phyloP scores from a whole-genome alignment of 2,113 vertebrate species.

The Felis catus region DNA sequence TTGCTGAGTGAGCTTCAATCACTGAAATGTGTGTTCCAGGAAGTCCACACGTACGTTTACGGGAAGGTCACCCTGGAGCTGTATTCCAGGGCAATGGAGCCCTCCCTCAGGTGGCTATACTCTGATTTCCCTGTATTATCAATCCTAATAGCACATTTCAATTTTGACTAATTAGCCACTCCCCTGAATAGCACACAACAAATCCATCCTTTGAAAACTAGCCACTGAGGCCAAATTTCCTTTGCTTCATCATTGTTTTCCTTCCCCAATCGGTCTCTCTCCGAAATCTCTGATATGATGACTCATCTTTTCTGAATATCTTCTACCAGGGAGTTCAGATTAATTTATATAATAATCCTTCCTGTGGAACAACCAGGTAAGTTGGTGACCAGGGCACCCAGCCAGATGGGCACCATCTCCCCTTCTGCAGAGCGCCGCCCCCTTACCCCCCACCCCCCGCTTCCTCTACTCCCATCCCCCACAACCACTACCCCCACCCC shows the following conservation, averaged over 20 bases:
- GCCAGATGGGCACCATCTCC: accelerated
- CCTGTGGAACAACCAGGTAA: neutral
- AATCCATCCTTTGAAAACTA: neutral
- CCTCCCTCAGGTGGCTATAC: neutral
- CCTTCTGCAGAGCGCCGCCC: too few relatives aligned
- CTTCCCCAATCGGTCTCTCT: neutral
- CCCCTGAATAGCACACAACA: neutral
- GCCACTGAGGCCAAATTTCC: neutral
- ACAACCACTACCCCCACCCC: neutral
- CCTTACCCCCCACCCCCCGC: too few relatives aligned
- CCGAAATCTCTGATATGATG: neutral
- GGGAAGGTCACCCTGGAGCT: neutral
- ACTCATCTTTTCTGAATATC: neutral
- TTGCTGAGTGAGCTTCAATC: neutral
- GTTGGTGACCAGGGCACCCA: neutral
- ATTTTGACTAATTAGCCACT: neutral
- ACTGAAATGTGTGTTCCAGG: neutral
- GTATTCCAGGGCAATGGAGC: neutral
- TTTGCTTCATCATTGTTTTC: neutral
- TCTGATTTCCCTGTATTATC: neutral
- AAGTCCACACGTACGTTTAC: accelerated
- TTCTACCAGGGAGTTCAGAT: neutral
- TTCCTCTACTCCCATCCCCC: too few relatives aligned
- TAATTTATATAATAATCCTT: neutral
- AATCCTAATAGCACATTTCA: neutral